phyloP scores from a whole-genome alignment of 1,140 invertebrate genomes.

The Mylabris phalerata region DNA sequence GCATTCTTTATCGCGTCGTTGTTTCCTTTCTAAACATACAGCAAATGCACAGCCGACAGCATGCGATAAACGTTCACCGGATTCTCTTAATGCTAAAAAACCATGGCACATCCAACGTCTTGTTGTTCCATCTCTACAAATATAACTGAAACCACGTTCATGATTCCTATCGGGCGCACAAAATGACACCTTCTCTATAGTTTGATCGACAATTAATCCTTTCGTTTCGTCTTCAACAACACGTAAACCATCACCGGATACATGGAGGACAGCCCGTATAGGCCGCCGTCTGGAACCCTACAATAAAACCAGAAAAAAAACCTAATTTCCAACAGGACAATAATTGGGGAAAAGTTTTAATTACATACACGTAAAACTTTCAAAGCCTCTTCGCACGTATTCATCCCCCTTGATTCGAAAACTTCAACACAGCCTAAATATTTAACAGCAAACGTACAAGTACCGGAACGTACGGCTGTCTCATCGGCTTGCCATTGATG shows the following conservation, averaged over 20 bases:
- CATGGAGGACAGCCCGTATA: constrained; percentile 84
- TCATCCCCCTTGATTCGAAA: constrained; percentile 98
- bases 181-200: constrained; percentile 99
- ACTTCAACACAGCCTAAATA: constrained; percentile 99
- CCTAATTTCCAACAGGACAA: not conserved
- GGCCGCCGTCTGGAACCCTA: constrained; percentile 83
- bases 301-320: constrained; percentile 21
- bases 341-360: not conserved
- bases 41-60: constrained; percentile 99
- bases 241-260: constrained; percentile 93
- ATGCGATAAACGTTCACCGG: constrained; percentile 94
- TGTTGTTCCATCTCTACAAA: constrained; percentile 38
- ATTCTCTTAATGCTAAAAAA: constrained; percentile 92
- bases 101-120: constrained; percentile 99
- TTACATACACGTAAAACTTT: constrained; percentile 80
- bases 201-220: constrained; percentile 98
- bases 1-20: constrained; percentile 94
- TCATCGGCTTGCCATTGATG: constrained; percentile 99
- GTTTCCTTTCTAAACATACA: constrained; percentile 95
- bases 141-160: constrained; percentile 80
- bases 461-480: constrained; percentile 85
- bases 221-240: constrained; percentile 99
- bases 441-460: constrained; percentile 96
- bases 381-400: constrained; percentile 97
- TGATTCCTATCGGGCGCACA: constrained; percentile 98